Percentiles rank a stretch among this genome's conserved stretches.
Evolutionary conservation across 2,797 vertebrate genomes (phyloP).

Genomic region (Mus caroli): DNA sequence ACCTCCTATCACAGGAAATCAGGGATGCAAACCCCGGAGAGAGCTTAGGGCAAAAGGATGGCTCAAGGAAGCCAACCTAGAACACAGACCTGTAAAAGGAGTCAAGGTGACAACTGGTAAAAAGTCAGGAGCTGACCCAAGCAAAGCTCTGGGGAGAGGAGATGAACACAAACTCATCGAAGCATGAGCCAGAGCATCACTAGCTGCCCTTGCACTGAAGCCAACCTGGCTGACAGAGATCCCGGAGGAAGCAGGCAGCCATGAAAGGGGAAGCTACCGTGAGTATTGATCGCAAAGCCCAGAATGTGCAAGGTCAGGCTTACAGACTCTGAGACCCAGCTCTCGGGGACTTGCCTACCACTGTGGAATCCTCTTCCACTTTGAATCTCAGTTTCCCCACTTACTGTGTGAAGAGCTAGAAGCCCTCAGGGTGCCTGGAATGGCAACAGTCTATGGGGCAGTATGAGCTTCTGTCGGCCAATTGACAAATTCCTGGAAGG

Average conservation of each 20-base stretch:
- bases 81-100: background rate
- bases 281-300: background rate
- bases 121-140: background rate
- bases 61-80: background rate
- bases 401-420: background rate
- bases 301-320: background rate
- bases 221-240: background rate
- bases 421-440: background rate
- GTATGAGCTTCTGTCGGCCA: background rate
- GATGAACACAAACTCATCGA: background rate
- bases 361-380: background rate
- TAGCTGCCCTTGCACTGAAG: rapidly evolving
- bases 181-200: background rate
- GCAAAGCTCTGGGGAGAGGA: background rate
- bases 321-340: background rate
- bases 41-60: background rate
- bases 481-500: background rate
- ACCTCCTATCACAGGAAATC: background rate
- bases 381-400: background rate
- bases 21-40: background rate
- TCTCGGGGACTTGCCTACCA: background rate
- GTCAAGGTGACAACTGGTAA: background rate
- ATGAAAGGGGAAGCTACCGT: background rate
- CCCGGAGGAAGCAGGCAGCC: background rate
- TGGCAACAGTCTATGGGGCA: background rate